These are phyloP conservation scores for Ericerus pela DNA, from an alignment of 1,140 invertebrate species.

Conservation along the genomic window DNA sequence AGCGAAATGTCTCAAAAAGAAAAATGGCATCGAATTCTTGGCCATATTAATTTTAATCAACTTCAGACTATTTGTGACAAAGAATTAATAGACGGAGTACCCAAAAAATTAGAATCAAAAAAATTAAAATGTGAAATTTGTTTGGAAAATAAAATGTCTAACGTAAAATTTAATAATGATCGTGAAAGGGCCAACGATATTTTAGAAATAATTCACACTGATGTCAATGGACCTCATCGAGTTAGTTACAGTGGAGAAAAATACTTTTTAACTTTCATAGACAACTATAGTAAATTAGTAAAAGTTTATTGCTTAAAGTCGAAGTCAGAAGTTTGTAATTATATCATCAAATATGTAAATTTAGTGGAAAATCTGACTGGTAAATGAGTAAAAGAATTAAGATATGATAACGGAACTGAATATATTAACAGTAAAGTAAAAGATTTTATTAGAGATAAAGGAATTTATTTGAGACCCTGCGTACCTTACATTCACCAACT, in stretches of 20 bases:
- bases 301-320: constrained; percentile 21
- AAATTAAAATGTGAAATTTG: constrained; percentile 19
- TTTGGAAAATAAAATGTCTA: constrained; percentile 19
- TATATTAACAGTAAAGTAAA: constrained; percentile 13
- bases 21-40: constrained; percentile 18
- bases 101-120: not conserved
- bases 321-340: constrained; percentile 19
- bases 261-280: constrained; percentile 26
- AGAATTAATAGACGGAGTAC: constrained; percentile 15
- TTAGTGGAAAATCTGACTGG: constrained; percentile 1
- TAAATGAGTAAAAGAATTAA: constrained; percentile 6
- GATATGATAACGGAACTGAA: constrained; percentile 19
- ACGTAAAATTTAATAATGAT: constrained; percentile 18
- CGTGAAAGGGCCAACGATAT: constrained; percentile 15
- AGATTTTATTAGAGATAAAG: not conserved
- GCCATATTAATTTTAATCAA: constrained; percentile 21
- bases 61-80: too few species aligned
- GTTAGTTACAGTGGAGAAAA: constrained; percentile 19
- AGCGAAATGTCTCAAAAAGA: too few species aligned
- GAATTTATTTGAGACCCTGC: not conserved
- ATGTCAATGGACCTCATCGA: constrained; percentile 19
- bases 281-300: constrained; percentile 25
- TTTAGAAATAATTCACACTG: constrained; percentile 24
- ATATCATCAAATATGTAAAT: constrained; percentile 21
- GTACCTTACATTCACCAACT: not conserved